Evolutionary conservation across 2,888 invertebrate species (phyloP).

Genomic region (Deilephila elpenor): DNA sequence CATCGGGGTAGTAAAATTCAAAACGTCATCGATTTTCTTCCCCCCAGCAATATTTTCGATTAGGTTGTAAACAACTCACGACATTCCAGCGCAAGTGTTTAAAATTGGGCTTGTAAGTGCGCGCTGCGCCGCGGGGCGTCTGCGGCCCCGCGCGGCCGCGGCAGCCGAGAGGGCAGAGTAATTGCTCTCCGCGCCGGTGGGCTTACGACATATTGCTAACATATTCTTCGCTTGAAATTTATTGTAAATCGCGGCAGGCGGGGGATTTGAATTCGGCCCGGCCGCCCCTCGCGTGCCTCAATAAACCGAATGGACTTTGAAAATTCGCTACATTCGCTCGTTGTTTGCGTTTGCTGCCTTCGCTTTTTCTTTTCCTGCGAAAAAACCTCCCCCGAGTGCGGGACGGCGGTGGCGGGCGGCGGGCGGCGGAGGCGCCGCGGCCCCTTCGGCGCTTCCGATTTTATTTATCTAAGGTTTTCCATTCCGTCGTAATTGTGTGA

Average conservation of each 20-base stretch:
- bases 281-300: constrained; percentile 61
- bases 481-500: constrained; percentile 81
- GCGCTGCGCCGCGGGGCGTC: constrained; percentile 43
- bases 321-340: constrained; percentile 79
- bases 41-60: constrained; percentile 58
- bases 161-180: constrained; percentile 59
- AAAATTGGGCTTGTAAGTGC: constrained; percentile 62
- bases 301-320: constrained; percentile 81
- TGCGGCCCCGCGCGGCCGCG: constrained; percentile 45
- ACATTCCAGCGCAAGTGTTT: constrained; percentile 72
- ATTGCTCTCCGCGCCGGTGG: constrained; percentile 55
- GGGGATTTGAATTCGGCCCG: constrained; percentile 70
- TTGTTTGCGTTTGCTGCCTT: constrained; percentile 79
- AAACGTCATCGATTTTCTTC: constrained; percentile 43
- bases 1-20: constrained; percentile 53
- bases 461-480: constrained; percentile 83
- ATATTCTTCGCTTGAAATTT: constrained; percentile 82
- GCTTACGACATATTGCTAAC: constrained; percentile 76
- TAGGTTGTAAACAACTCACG: constrained; percentile 75
- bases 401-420: constrained; percentile 30
- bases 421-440: constrained; percentile 38
- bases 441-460: constrained; percentile 71
- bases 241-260: constrained; percentile 76
- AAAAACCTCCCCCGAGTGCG: constrained; percentile 51
- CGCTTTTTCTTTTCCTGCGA: constrained; percentile 76